Conservation (phyloP, 2,888 invertebrate species). For the Oscheius myriophilus region DNA sequence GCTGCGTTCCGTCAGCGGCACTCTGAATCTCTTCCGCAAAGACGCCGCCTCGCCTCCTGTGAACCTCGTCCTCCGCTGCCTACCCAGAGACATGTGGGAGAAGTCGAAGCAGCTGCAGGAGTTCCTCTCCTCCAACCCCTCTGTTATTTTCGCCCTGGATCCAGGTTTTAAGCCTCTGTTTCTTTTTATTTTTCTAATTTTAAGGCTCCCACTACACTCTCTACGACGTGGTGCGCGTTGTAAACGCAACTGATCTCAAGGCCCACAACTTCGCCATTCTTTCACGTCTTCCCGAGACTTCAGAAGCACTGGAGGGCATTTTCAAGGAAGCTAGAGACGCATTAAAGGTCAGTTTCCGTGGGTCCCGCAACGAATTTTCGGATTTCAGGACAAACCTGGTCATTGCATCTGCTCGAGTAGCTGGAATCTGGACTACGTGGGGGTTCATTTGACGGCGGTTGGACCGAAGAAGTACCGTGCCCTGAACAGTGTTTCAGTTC, state of each 20-base stretch:
- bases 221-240: conserved; percentile 1
- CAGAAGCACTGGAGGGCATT: not conserved
- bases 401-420: not conserved
- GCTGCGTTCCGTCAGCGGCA: conserved; percentile 1
- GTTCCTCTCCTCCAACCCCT: conserved; percentile 17
- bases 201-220: conserved; percentile 10
- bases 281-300: not conserved
- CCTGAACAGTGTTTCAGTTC: not conserved
- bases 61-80: conserved; percentile 4
- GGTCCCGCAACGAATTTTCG: not conserved
- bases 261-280: not conserved
- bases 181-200: not conserved
- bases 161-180: not conserved
- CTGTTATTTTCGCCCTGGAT: conserved; percentile 6
- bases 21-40: conserved; percentile 3
- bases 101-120: conserved; percentile 1
- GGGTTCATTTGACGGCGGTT: conserved; percentile 8
- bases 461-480: conserved; percentile 3
- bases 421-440: conserved; percentile 18
- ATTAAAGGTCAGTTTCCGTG: conserved; percentile 8
- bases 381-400: conserved; percentile 1
- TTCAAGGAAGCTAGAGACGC: not conserved
- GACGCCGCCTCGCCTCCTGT: not conserved
- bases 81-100: conserved; percentile 10
- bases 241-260: not conserved